Evolutionary conservation across 1,140 invertebrate genomes (phyloP), one percentile per base, ranked within the genome.

Genomic region (Centruroides sculpturatus): DNA sequence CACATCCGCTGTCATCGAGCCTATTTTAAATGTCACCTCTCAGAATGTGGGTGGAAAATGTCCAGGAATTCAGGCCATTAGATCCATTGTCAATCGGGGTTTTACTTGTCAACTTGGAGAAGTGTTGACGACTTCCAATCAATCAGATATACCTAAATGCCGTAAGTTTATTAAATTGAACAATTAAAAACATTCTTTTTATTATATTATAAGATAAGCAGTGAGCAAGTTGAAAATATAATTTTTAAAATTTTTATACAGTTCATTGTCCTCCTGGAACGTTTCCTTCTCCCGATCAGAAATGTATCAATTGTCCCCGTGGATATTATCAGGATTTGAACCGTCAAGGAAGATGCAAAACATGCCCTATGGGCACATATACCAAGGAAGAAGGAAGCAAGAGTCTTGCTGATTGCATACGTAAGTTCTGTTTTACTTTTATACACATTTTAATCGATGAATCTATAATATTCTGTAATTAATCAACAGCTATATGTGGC

Each of bases 251-350:
- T 53, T 36, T 6, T 53, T 34, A 6, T 53, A 51, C 13, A 64
- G 63, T 95, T 55, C 88, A 93, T 69, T 98, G 94, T 73, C 92
- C 94, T 13, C 89, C 91, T 67, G 94, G 94, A 67, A 94, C 92
- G 0, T 96, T 85, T 70, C 92, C 91, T 57, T 85, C 85, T 35
- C 84, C 87, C 68, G 59, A 61, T 23, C 85, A 87, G 64, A 77
- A 81, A 58, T 98, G 93, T 73, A 87, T 86, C n/a, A 83, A 85
- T 67, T 98, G 94, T 72, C 84, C 85, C 3, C 78, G 82, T 66
- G 92, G 93, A 34, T 92, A 83, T 65, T 98, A 94, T 72, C 93
- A 97, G 75, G 92, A 94, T 69, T 81, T 84, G 66, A 89, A 87
- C 63, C 81, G 90, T 52, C 89, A 94, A 80, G 89, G 88, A 3